These are phyloP conservation scores for Brachypteracias leptosomus DNA, from an alignment of 2,113 vertebrate species.

Conservation along the genomic window DNA sequence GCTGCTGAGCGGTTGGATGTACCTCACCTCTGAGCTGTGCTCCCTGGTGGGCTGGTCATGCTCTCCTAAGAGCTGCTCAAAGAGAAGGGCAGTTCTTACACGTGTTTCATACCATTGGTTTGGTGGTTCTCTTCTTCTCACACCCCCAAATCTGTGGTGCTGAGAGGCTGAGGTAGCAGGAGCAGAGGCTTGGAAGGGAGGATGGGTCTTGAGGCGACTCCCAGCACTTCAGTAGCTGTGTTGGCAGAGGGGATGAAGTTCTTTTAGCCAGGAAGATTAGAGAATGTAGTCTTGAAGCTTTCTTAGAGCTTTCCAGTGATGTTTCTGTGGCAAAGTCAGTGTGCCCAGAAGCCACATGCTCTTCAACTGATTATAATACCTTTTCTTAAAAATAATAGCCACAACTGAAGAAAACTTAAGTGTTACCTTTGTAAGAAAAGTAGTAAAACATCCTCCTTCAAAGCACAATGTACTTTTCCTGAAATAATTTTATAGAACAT, in stretches of 20 bases:
- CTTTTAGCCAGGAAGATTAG: background rate
- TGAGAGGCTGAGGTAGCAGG: background rate
- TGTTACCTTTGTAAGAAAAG: background rate
- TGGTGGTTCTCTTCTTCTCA: background rate
- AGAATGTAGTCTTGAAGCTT: background rate
- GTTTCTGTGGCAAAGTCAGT: background rate
- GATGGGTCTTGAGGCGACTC: background rate
- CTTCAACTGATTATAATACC: background rate
- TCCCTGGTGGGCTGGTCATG: background rate
- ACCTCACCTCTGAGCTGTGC: background rate
- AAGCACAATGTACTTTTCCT: background rate
- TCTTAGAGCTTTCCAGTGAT: background rate
- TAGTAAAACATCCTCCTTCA: background rate
- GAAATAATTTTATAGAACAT: background rate
- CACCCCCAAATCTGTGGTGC: background rate
- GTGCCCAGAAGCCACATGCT: background rate
- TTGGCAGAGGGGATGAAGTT: background rate
- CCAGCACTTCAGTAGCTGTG: background rate
- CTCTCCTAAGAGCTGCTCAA: background rate
- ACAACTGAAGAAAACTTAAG: background rate
- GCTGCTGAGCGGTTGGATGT: rapidly evolving
- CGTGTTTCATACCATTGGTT: background rate
- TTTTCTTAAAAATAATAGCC: background rate
- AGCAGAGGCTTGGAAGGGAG: rapidly evolving
- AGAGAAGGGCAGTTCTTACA: rapidly evolving